Evolutionary conservation across 2,888 invertebrate genomes (phyloP).

Genomic region (Zele albiditarsus): DNA sequence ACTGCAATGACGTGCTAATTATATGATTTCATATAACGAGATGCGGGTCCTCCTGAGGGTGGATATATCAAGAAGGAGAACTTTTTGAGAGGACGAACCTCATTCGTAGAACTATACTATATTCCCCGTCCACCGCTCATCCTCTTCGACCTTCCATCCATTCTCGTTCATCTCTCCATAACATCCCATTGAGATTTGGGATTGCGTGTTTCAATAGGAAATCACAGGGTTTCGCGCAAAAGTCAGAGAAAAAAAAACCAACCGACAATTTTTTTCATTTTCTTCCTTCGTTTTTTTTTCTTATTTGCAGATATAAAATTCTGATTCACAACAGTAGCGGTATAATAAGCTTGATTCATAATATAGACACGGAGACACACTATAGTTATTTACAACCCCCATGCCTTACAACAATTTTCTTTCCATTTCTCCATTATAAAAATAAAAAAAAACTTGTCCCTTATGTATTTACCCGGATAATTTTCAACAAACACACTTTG

Average conservation of each 20-base stretch:
- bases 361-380: no score
- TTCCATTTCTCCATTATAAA: neutral
- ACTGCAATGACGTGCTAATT: conserved; percentile 70
- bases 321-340: conserved; percentile 63
- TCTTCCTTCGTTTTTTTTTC: neutral
- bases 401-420: neutral
- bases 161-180: conserved; percentile 30
- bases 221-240: conserved; percentile 25
- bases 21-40: conserved; percentile 70
- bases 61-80: conserved; percentile 47
- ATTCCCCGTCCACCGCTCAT: conserved; percentile 26
- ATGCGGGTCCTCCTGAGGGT: conserved; percentile 64
- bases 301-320: conserved; percentile 52
- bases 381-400: no score
- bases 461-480: neutral
- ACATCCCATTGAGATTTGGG: conserved; percentile 42
- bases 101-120: conserved; percentile 44
- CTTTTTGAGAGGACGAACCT: conserved; percentile 31
- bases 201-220: conserved; percentile 34
- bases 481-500: neutral
- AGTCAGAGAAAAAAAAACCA: conserved; percentile 8
- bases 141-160: conserved; percentile 33
- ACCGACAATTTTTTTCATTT: conserved; percentile 2
- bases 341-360: conserved; percentile 31
- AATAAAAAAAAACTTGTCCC: neutral